A percentile compares a stretch with the other conserved stretches of the same genome.
Conservation (phyloP, 1,140 invertebrate genomes). For the Meteorus sp. region DNA sequence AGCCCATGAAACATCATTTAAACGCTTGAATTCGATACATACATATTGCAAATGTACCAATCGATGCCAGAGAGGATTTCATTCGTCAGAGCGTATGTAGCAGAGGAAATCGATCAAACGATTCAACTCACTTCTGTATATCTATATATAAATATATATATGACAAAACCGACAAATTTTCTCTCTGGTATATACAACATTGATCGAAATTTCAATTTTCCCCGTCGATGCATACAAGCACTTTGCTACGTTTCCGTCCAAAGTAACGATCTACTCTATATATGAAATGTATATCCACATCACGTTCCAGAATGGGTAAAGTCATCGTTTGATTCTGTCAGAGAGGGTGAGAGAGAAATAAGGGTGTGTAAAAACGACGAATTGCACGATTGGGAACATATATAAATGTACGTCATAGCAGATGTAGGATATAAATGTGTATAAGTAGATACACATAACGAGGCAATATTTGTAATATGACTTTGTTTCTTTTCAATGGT, state of each 20-base stretch:
- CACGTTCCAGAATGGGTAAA: neutral
- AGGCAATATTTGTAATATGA: too few relatives aligned
- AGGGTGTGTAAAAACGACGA: neutral
- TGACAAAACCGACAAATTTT: neutral
- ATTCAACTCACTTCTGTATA: neutral
- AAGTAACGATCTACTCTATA: slow-evolving; percentile 4
- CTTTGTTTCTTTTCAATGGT: too few relatives aligned
- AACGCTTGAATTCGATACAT: too few relatives aligned
- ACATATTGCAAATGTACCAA: too few relatives aligned
- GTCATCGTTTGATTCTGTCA: neutral
- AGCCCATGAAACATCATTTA: too few relatives aligned
- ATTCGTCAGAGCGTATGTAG: too few relatives aligned
- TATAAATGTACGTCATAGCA: too few relatives aligned
- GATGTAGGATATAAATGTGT: neutral
- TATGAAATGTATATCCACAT: neutral
- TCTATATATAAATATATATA: too few relatives aligned
- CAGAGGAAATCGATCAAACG: neutral
- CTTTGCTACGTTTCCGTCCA: neutral
- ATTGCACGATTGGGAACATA: neutral
- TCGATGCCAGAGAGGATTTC: neutral
- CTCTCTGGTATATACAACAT: neutral
- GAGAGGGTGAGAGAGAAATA: too few relatives aligned
- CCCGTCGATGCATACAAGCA: slow-evolving; percentile 3
- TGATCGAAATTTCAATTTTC: slow-evolving; percentile 11
- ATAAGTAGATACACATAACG: neutral